Evolutionary conservation across 23 tunicate species (phyloP).

Genomic region (Ascidia mentula): DNA sequence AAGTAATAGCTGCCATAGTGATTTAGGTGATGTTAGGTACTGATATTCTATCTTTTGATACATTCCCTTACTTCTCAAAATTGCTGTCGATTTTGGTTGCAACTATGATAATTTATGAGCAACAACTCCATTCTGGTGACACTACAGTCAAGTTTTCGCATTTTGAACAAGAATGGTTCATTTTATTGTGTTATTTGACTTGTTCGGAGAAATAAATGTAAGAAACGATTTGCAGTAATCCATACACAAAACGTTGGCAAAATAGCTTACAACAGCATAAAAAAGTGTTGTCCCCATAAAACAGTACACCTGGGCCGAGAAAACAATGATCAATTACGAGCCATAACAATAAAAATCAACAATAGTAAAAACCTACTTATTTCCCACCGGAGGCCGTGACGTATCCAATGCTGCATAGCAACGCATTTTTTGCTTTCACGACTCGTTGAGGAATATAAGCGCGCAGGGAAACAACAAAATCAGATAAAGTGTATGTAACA

Average conservation of each 20-base stretch:
- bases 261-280: background rate
- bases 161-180: background rate
- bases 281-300: background rate
- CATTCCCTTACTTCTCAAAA: no score
- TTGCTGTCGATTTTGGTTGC: no score
- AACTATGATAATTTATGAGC: no score
- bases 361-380: no score
- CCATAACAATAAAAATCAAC: no score
- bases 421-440: background rate
- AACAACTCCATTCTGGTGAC: no score
- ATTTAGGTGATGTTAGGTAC: no score
- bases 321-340: no score
- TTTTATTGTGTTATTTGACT: slow-evolving; percentile 8
- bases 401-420: slow-evolving; percentile 3
- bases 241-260: slow-evolving; percentile 6
- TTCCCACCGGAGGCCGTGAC: background rate
- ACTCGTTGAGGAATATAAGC: background rate
- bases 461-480: background rate
- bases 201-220: background rate
- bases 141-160: no score
- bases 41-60: no score
- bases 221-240: slow-evolving; percentile 1
- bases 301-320: background rate
- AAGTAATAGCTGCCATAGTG: no score
- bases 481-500: no score